phyloP scores from a whole-genome alignment of 2,888 invertebrate genomes.

The Tetrapedia diversipes region DNA sequence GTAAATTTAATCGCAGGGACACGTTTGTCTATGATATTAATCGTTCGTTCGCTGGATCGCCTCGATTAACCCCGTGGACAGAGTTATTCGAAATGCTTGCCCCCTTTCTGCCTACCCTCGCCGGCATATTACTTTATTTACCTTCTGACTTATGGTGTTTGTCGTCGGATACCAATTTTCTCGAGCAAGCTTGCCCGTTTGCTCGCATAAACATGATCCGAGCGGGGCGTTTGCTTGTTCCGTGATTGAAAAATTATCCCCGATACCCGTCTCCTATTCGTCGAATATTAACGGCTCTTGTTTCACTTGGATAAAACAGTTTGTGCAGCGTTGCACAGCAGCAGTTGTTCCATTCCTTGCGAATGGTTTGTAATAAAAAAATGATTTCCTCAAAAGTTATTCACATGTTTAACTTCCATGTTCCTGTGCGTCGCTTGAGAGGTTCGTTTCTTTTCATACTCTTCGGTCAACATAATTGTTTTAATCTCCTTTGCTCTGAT shows the following conservation, averaged over 20 bases:
- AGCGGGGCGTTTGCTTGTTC: background rate
- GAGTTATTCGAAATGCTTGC: background rate
- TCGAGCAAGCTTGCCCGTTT: background rate
- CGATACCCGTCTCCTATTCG: background rate
- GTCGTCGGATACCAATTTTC: background rate
- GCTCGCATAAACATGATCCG: background rate
- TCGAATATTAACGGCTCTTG: background rate
- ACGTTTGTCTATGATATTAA: conserved; percentile 21
- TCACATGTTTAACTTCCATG: too few relatives aligned
- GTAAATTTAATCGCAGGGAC: conserved; percentile 17
- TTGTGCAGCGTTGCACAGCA: too few relatives aligned
- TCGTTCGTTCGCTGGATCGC: background rate
- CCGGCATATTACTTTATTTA: conserved; percentile 1
- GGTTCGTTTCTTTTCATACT: too few relatives aligned
- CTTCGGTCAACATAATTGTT: too few relatives aligned
- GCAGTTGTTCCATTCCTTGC: too few relatives aligned
- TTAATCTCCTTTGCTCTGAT: too few relatives aligned
- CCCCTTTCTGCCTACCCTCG: background rate
- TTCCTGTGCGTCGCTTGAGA: too few relatives aligned
- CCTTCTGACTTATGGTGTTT: conserved; percentile 10
- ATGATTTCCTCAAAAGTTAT: too few relatives aligned
- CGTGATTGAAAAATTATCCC: background rate
- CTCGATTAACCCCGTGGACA: background rate
- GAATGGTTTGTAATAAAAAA: too few relatives aligned
- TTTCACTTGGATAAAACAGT: background rate